These are phyloP conservation scores for Synergus japonicus DNA, from an alignment of 2,888 invertebrate genomes.

Conservation along the genomic window DNA sequence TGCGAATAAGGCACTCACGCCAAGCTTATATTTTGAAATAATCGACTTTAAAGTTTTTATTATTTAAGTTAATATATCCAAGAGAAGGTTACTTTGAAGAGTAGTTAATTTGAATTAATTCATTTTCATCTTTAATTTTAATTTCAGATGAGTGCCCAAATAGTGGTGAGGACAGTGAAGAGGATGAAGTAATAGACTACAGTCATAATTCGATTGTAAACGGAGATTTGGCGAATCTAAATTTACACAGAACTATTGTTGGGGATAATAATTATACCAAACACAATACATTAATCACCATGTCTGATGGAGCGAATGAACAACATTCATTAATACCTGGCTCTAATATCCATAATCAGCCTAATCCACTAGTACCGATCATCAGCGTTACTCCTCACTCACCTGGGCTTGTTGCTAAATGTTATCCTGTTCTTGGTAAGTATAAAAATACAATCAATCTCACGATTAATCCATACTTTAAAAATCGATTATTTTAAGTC, in stretches of 20 bases:
- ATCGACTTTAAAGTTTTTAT: too few species aligned
- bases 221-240: conserved; percentile 63
- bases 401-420: conserved; percentile 83
- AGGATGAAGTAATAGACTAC: conserved; percentile 89
- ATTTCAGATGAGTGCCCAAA: conserved; percentile 83
- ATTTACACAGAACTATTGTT: conserved; percentile 63
- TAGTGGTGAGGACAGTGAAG: conserved; percentile 87
- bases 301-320: conserved; percentile 59
- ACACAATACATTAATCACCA: conserved; percentile 68
- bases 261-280: conserved; percentile 69
- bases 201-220: conserved; percentile 67
- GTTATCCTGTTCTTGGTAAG: conserved; percentile 82
- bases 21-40: too few species aligned
- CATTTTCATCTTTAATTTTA: too few species aligned
- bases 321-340: conserved; percentile 42
- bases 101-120: too few species aligned
- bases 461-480: too few species aligned
- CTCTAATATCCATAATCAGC: conserved; percentile 60
- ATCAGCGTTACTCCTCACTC: conserved; percentile 94
- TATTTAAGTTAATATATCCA: too few species aligned
- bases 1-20: too few species aligned
- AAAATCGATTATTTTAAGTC: not conserved
- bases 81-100: too few species aligned
- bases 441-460: not conserved
- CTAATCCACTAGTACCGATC: conserved; percentile 84